A percentile compares a stretch with the other conserved stretches of the same genome.
These are phyloP conservation scores for Polietes domitor DNA, from an alignment of 2,888 invertebrate species.

Conservation along the genomic window DNA sequence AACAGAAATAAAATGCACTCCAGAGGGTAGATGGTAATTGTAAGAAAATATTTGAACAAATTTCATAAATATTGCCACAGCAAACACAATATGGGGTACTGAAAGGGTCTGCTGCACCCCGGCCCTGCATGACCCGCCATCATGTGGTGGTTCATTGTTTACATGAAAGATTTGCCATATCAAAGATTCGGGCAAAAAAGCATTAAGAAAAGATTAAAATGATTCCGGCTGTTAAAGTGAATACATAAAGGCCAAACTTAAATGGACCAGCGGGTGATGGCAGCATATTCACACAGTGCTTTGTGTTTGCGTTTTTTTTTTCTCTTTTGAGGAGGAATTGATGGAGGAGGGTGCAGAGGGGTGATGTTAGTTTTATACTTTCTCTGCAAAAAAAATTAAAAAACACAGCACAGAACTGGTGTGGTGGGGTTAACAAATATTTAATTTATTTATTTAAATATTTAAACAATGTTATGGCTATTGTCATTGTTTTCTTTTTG, in stretches of 20 bases:
- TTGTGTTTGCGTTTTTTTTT: not conserved
- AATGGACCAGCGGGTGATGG: not conserved
- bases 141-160: not conserved
- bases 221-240: not conserved
- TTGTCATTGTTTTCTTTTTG: not conserved
- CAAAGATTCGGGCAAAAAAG: not conserved
- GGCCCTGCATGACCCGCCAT: slow-evolving; percentile 11
- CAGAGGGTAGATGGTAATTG: too few relatives aligned
- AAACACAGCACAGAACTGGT: not conserved
- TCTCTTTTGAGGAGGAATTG: not conserved
- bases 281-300: not conserved
- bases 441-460: slow-evolving; percentile 34
- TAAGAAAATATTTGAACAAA: not conserved
- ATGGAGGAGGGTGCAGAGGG: not conserved
- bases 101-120: not conserved
- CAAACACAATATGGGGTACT: not conserved
- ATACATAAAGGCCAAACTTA: not conserved
- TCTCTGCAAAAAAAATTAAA: not conserved
- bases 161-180: not conserved
- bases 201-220: not conserved
- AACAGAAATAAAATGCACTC: not conserved
- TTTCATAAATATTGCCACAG: slow-evolving; percentile 11
- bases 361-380: not conserved
- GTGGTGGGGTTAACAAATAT: not conserved
- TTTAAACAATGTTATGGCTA: slow-evolving; percentile 18